Percentiles rank a stretch among this genome's conserved stretches.
Conservation (phyloP, 2,888 invertebrate genomes). For the Carabus problematicus region DNA sequence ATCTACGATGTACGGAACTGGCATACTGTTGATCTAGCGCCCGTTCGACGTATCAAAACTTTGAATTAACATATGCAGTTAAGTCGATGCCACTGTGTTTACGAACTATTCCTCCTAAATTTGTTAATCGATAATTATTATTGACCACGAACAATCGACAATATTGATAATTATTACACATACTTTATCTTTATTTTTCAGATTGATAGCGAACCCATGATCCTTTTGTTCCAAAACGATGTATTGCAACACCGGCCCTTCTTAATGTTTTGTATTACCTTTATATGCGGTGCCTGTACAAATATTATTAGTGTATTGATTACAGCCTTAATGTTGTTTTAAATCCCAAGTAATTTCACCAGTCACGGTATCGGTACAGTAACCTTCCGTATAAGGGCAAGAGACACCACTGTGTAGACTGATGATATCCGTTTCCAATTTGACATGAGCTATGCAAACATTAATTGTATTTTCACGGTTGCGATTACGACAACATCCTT, state of each 20-base stretch:
- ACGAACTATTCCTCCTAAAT: constrained; percentile 13
- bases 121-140: neutral
- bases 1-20: constrained; percentile 4
- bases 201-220: constrained; percentile 39
- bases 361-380: constrained; percentile 26
- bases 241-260: neutral
- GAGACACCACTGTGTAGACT: constrained; percentile 19
- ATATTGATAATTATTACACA: constrained; percentile 4
- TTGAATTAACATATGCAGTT: constrained; percentile 41
- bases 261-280: too few relatives aligned
- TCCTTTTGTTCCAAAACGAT: constrained; percentile 37
- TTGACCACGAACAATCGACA: neutral
- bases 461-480: constrained; percentile 15
- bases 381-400: constrained; percentile 22
- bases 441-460: neutral
- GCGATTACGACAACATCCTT: constrained; percentile 41
- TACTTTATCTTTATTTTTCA: constrained; percentile 8
- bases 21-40: constrained; percentile 30
- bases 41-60: constrained; percentile 39
- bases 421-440: constrained; percentile 20
- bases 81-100: constrained; percentile 37
- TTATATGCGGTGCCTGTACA: constrained; percentile 34
- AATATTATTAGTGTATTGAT: constrained; percentile 9
- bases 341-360: constrained; percentile 23
- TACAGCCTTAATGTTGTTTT: constrained; percentile 23